A percentile compares a stretch with the other conserved stretches of the same genome.
These are phyloP conservation scores for Sisyra nigra DNA, from an alignment of 2,888 invertebrate genomes.

Conservation along the genomic window DNA sequence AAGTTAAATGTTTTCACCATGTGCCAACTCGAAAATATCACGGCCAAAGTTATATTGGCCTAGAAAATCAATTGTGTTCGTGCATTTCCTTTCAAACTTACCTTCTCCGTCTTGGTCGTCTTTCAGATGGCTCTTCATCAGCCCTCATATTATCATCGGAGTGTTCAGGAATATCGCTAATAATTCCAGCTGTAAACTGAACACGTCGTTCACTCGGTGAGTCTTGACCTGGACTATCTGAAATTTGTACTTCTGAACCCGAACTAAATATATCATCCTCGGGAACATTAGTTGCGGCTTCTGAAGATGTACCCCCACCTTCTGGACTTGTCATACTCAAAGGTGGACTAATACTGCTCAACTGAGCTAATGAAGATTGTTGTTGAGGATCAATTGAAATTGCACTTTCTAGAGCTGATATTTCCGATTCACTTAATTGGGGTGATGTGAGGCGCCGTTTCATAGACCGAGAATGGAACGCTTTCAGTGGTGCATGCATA, in stretches of 20 bases:
- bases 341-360: conserved; percentile 10
- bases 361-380: conserved; percentile 13
- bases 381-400: neutral
- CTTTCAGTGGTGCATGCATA: conserved; percentile 42
- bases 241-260: conserved; percentile 23
- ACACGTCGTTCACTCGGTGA: conserved; percentile 26
- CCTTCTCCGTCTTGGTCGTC: conserved; percentile 32
- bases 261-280: conserved; percentile 21
- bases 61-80: neutral
- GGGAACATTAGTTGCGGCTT: conserved; percentile 12
- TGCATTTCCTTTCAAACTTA: conserved; percentile 15
- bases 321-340: conserved; percentile 10
- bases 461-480: conserved; percentile 35
- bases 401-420: conserved; percentile 5
- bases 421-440: conserved; percentile 12
- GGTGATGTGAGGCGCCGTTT: conserved; percentile 26
- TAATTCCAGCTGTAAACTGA: conserved; percentile 27
- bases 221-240: conserved; percentile 15
- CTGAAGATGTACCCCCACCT: conserved; percentile 7
- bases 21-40: neutral
- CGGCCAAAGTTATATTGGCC: neutral
- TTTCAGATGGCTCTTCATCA: conserved; percentile 22
- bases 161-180: conserved; percentile 23
- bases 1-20: neutral
- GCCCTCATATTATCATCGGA: conserved; percentile 18